Base-by-base conservation (phyloP, 1,140 invertebrate species). In the Leptestheria dahalacensis region DNA sequence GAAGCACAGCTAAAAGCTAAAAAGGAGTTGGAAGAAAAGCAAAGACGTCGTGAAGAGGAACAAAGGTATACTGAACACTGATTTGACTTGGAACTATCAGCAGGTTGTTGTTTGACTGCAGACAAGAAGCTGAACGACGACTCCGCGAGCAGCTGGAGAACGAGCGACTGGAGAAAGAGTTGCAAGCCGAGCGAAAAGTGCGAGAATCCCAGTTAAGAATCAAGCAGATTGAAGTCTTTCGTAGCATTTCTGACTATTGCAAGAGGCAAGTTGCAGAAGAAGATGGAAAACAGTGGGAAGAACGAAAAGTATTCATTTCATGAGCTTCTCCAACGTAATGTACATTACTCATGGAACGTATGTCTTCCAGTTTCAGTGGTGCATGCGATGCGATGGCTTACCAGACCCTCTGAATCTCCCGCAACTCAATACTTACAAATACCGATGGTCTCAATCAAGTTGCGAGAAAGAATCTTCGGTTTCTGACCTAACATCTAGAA, bases 331-430 rank as follows among this genome's bases (percentile, higher is more conserved):
- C 6, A 52, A 52, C 3, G 50, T 20, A 6, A 52, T 12, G 11
- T 23, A 0, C 1, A 52, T 2, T 3, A 1, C 20, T 25, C 0
- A 25, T 41, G 11, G 15, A 56, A 12, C 41, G n/a, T n/a, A n/a
- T 41, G 6, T 15, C 6, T 20, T 29, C 10, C 29, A 62, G 61
- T 62, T 62, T 48, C n/a, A 62, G 25, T 51, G 61, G 61, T 48
- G 54, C 18, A 62, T 62, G 61, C 18, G 61, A n/a, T 46, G 11
- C 12, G 61, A 62, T 48, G 61, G 61, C 11, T 46, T 62, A 29
- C 61, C 61, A 4, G 55, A 62, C 25, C 53, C 61, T 3, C 18
- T 46, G 12, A 46, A 49, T n/a, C 26, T 62, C 3, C 61, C 61
- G 24, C 53, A 62, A 25, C 26, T 62, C n/a, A 59, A 62, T 48